Conservation (phyloP, 2,888 invertebrate species). For the Rosalia funebris region DNA sequence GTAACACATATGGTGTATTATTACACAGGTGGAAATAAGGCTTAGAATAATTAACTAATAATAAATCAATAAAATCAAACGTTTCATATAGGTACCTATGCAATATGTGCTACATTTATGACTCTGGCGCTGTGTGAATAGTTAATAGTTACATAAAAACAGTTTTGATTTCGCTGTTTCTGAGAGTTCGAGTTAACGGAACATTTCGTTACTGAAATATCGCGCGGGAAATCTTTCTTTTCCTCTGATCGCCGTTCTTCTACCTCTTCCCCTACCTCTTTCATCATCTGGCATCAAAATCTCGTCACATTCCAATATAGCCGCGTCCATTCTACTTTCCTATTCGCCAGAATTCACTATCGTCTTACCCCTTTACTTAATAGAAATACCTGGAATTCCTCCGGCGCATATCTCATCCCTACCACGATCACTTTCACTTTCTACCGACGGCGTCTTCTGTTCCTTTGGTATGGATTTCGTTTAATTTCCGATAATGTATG, state of each 20-base stretch:
- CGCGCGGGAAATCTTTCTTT: neutral
- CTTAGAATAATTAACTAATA: too few relatives aligned
- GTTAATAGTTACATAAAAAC: too few relatives aligned
- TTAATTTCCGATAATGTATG: constrained; percentile 62
- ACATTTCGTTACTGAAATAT: neutral
- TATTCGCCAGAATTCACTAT: constrained; percentile 59
- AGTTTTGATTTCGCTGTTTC: too few relatives aligned
- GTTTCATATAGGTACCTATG: too few relatives aligned
- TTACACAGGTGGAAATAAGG: too few relatives aligned
- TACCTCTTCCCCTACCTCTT: neutral
- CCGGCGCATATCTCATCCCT: constrained; percentile 21
- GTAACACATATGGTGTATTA: too few relatives aligned
- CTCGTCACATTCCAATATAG: constrained; percentile 15
- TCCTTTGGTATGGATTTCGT: constrained; percentile 55
- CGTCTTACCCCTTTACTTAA: constrained; percentile 63
- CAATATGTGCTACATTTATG: too few relatives aligned
- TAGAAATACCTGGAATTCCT: constrained; percentile 54
- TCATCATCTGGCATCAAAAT: neutral
- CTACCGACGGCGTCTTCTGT: constrained; percentile 49
- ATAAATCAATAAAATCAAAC: too few relatives aligned
- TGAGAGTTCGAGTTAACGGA: too few relatives aligned
- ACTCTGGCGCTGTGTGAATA: too few relatives aligned
- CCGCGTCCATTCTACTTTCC: constrained; percentile 52
- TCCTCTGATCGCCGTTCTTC: too few relatives aligned
- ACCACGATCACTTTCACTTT: constrained; percentile 35